Conservation (phyloP, 2,113 vertebrate genomes). For the Sinosuthora webbiana region DNA sequence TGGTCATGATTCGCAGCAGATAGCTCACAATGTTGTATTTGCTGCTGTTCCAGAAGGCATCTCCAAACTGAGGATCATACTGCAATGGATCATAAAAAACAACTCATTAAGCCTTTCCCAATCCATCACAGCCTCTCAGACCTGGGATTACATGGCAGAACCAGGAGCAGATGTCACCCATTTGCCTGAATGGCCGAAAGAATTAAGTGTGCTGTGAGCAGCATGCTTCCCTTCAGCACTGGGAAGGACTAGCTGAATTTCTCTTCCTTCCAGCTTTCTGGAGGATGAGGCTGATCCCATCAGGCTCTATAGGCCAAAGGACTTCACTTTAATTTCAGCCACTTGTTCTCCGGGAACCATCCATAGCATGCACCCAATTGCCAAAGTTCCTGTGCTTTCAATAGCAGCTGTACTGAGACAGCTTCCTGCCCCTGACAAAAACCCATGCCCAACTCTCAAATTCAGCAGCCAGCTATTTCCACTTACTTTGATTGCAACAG, state of each 20-base stretch:
- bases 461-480: background rate
- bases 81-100: constrained; percentile 36
- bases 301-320: background rate
- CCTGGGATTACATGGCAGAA: background rate
- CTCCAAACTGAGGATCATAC: constrained; percentile 95
- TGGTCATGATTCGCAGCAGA: constrained; percentile 92
- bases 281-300: background rate
- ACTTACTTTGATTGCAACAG: constrained; percentile 94
- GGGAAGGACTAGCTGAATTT: background rate
- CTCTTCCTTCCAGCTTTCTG: background rate
- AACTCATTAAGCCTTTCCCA: background rate
- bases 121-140: background rate
- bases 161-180: background rate
- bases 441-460: background rate
- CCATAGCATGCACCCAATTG: background rate
- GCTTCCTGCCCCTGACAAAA: background rate
- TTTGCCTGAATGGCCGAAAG: background rate
- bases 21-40: constrained; percentile 92
- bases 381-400: background rate
- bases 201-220: background rate
- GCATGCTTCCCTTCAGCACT: background rate
- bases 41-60: constrained; percentile 96
- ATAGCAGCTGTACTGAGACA: background rate
- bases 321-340: background rate
- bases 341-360: background rate